Evolutionary conservation across 2,888 invertebrate species (phyloP).

Genomic region (Coelogynopora nodosa): DNA sequence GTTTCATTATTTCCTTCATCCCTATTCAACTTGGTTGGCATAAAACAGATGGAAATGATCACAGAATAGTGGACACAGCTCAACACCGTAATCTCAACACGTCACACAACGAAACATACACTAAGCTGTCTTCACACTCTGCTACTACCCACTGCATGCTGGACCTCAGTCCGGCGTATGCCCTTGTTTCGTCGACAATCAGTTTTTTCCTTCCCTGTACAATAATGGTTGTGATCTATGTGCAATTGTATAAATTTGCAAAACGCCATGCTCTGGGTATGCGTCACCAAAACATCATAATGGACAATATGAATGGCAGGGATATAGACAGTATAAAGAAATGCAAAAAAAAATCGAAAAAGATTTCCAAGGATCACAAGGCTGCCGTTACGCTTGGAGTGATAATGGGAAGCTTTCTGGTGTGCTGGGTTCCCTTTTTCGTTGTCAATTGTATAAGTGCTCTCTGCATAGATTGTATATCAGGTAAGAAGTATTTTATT

Average conservation of each 20-base stretch:
- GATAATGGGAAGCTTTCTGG: constrained; percentile 91
- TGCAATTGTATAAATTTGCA: constrained; percentile 88
- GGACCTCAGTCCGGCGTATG: constrained; percentile 89
- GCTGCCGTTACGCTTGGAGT: constrained; percentile 95
- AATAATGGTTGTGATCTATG: constrained; percentile 91
- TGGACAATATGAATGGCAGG: neutral
- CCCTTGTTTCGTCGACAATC: constrained; percentile 92
- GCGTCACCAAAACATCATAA: constrained; percentile 44
- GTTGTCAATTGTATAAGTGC: constrained; percentile 71
- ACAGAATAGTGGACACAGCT: neutral
- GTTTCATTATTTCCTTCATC: constrained; percentile 88
- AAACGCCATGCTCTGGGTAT: constrained; percentile 94
- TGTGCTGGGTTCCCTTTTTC: constrained; percentile 98
- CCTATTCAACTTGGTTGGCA: constrained; percentile 90
- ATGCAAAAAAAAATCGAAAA: neutral
- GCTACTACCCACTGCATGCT: constrained; percentile 71
- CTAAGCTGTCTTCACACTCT: neutral
- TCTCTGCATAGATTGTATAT: neutral
- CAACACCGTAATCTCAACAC: constrained; percentile 58
- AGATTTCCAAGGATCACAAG: constrained; percentile 71
- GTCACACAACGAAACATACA: constrained; percentile 62
- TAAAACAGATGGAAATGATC: constrained; percentile 47
- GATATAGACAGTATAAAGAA: neutral
- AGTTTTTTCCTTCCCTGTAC: constrained; percentile 97
- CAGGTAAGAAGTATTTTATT: neutral